phyloP scores from a whole-genome alignment of 2,888 invertebrate species.

The Athalia circularis region DNA sequence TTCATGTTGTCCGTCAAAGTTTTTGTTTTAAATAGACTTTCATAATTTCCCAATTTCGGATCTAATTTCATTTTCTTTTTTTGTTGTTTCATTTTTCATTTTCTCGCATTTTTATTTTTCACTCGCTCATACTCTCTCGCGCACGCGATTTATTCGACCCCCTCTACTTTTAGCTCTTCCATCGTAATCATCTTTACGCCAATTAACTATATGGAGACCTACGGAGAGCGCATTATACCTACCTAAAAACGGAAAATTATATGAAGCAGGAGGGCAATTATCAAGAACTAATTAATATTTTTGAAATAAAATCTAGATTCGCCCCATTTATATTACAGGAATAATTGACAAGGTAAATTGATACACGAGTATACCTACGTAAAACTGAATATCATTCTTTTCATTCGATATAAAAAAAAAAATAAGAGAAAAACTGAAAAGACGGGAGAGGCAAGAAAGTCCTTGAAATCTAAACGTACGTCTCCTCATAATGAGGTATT shows the following conservation, averaged over 20 bases:
- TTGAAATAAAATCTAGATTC: not conserved
- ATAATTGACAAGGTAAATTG: too few species aligned
- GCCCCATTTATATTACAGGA: too few species aligned
- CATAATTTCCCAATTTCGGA: not conserved
- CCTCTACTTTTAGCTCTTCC: too few species aligned
- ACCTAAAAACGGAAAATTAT: not conserved
- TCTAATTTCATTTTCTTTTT: not conserved
- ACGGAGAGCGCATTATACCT: too few species aligned
- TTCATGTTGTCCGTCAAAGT: not conserved
- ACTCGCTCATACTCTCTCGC: too few species aligned
- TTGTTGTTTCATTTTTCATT: not conserved
- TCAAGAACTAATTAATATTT: not conserved
- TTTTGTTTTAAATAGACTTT: too few species aligned
- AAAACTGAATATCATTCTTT: not conserved
- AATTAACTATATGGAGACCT: too few species aligned
- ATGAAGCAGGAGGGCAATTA: not conserved
- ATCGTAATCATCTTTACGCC: too few species aligned
- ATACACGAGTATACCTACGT: too few species aligned
- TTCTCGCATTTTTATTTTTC: not conserved
- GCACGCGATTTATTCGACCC: too few species aligned
- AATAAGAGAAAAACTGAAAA: not conserved
- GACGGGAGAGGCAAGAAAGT: not conserved
- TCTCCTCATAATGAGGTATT: too few species aligned
- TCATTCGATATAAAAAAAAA: not conserved
- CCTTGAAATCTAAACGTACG: too few species aligned